These are phyloP conservation scores for Epicauta chinensis DNA, from an alignment of 1,140 invertebrate genomes.

Conservation along the genomic window DNA sequence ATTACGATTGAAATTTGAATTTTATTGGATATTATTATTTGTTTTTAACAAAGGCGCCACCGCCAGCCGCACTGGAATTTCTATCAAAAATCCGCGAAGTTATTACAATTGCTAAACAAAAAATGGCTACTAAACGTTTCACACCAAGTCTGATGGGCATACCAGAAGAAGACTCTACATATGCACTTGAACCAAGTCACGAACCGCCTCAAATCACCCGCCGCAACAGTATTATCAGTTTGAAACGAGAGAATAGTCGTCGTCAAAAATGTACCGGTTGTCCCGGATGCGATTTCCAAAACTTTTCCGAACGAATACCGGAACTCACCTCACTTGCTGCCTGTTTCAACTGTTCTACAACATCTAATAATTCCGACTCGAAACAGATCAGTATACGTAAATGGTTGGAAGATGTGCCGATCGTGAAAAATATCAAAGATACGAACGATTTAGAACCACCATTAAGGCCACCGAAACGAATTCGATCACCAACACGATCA, in stretches of 20 bases:
- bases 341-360: constrained; percentile 47
- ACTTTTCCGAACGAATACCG: constrained; percentile 39
- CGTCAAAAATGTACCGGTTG: constrained; percentile 55
- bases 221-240: constrained; percentile 48
- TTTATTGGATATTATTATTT: constrained; percentile 32
- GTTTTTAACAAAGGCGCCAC: constrained; percentile 72
- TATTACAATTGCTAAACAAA: constrained; percentile 78
- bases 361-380: constrained; percentile 49
- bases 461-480: constrained; percentile 15
- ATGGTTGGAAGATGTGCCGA: constrained; percentile 69
- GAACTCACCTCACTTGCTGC: constrained; percentile 43
- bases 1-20: not conserved
- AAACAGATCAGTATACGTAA: constrained; percentile 66
- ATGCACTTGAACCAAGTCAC: constrained; percentile 43
- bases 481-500: constrained; percentile 35
- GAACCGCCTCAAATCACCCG: constrained; percentile 44
- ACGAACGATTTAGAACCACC: not conserved
- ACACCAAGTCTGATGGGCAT: constrained; percentile 71
- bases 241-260: constrained; percentile 53
- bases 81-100: constrained; percentile 81
- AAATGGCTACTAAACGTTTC: constrained; percentile 75
- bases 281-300: constrained; percentile 51
- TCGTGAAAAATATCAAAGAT: constrained; percentile 39
- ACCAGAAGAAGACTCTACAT: constrained; percentile 65
- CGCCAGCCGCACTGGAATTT: constrained; percentile 80